A percentile compares a stretch with the other conserved stretches of the same genome.
Conservation (phyloP, 2,888 invertebrate species). For the Willowsia nigromaculata region DNA sequence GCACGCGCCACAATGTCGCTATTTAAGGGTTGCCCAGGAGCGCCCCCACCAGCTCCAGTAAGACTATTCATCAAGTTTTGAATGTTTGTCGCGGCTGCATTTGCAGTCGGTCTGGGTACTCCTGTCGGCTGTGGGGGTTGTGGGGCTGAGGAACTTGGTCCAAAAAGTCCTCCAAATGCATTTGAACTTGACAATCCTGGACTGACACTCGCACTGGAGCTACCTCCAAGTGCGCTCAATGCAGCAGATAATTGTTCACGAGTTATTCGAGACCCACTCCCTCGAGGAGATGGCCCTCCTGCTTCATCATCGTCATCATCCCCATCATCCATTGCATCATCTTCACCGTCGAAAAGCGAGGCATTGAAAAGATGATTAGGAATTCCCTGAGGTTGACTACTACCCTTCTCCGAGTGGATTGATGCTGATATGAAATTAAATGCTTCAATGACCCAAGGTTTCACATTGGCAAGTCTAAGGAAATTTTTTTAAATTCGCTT, state of each 20-base stretch:
- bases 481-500: too few relatives aligned
- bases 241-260: slow-evolving; percentile 88
- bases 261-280: slow-evolving; percentile 82
- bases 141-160: neutral
- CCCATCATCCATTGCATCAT: slow-evolving; percentile 79
- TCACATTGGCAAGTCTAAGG: slow-evolving; percentile 84
- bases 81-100: slow-evolving; percentile 66
- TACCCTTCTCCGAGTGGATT: slow-evolving; percentile 80
- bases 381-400: slow-evolving; percentile 43
- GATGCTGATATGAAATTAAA: slow-evolving; percentile 85
- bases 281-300: slow-evolving; percentile 76
- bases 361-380: slow-evolving; percentile 59
- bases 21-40: slow-evolving; percentile 64
- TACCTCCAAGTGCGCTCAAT: slow-evolving; percentile 80
- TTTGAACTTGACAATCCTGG: slow-evolving; percentile 78
- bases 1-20: slow-evolving; percentile 75
- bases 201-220: neutral
- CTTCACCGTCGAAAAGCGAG: slow-evolving; percentile 80
- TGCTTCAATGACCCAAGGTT: slow-evolving; percentile 87
- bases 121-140: neutral
- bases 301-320: slow-evolving; percentile 80
- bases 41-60: slow-evolving; percentile 46
- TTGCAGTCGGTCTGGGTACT: slow-evolving; percentile 36
- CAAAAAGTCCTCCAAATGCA: slow-evolving; percentile 61
- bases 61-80: slow-evolving; percentile 44